These are phyloP conservation scores for Lacanobia wlatinum DNA, from an alignment of 2,888 invertebrate genomes.

Conservation along the genomic window DNA sequence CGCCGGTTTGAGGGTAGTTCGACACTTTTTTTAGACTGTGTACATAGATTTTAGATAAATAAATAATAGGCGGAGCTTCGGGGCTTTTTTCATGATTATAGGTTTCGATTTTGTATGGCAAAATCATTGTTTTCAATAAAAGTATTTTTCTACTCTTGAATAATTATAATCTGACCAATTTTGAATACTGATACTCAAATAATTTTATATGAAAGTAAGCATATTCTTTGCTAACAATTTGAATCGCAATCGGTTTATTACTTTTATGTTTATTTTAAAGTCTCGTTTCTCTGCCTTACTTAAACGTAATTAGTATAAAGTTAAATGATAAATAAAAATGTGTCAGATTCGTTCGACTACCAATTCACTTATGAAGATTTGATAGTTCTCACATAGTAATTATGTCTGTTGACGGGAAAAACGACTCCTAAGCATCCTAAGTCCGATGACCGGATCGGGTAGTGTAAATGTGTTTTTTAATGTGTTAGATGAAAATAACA, in stretches of 20 bases:
- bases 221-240: neutral
- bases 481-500: too few relatives aligned
- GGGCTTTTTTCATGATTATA: neutral
- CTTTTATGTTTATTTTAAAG: neutral
- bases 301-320: slow-evolving; percentile 41
- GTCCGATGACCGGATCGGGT: neutral
- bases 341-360: slow-evolving; percentile 26
- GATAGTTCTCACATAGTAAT: neutral
- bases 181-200: neutral
- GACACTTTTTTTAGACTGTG: slow-evolving; percentile 36
- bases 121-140: neutral
- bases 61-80: slow-evolving; percentile 20
- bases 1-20: slow-evolving; percentile 49
- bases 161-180: slow-evolving; percentile 35
- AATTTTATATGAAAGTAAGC: slow-evolving; percentile 1
- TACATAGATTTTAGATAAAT: slow-evolving; percentile 46
- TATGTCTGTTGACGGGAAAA: neutral
- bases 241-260: neutral
- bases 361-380: slow-evolving; percentile 45
- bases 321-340: slow-evolving; percentile 15
- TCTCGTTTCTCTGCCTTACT: slow-evolving; percentile 29
- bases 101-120: neutral
- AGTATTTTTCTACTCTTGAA: slow-evolving; percentile 44
- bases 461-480: too few relatives aligned
- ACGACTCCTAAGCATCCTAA: neutral